phyloP scores from a whole-genome alignment of 2,888 invertebrate genomes.

The Dexiosoma caninum region DNA sequence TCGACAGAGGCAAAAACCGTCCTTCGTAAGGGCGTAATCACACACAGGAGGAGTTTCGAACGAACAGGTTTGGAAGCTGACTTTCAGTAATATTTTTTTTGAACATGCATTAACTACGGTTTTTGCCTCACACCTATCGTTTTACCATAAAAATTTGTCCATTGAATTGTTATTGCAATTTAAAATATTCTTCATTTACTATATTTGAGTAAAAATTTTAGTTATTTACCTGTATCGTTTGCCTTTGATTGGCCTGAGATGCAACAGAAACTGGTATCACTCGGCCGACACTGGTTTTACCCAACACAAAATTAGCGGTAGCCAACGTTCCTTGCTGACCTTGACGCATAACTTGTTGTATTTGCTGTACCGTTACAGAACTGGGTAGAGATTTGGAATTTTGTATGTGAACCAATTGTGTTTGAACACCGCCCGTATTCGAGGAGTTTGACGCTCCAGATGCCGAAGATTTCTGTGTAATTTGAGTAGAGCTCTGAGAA shows the following conservation, averaged over 20 bases:
- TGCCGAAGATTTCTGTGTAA: constrained; percentile 39
- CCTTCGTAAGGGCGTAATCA: no score
- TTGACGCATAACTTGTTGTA: constrained; percentile 85
- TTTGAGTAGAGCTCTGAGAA: constrained; percentile 63
- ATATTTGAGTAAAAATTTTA: no score
- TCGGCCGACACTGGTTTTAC: constrained; percentile 81
- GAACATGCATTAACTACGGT: no score
- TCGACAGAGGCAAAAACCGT: no score
- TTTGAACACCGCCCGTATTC: constrained; percentile 79
- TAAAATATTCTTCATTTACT: no score
- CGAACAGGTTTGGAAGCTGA: no score
- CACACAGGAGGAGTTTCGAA: no score
- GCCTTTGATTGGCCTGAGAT: constrained; percentile 78
- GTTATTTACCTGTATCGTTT: constrained; percentile 79
- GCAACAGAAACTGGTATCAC: constrained; percentile 84
- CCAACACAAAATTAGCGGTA: constrained; percentile 79
- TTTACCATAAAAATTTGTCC: no score
- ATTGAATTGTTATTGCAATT: no score
- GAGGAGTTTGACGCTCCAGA: constrained; percentile 11
- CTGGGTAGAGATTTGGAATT: constrained; percentile 80
- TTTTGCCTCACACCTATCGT: no score
- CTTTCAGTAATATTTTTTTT: no score
- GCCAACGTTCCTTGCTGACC: constrained; percentile 78
- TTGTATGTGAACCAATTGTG: constrained; percentile 85
- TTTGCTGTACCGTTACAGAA: constrained; percentile 85